These are phyloP conservation scores for Aphelocoma californica DNA, from an alignment of 2,797 vertebrate genomes.

Conservation along the genomic window DNA sequence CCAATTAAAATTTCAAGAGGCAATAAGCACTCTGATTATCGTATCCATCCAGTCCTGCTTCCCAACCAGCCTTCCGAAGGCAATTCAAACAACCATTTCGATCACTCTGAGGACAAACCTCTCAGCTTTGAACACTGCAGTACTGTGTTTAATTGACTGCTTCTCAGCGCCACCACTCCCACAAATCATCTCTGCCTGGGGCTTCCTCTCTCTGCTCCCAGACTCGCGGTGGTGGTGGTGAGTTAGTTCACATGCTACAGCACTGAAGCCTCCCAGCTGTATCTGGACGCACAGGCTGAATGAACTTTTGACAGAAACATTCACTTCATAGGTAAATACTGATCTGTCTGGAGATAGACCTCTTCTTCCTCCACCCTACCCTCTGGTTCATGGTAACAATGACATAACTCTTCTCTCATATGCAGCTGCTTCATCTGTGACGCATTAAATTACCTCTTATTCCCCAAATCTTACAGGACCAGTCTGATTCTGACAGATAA, in stretches of 20 bases:
- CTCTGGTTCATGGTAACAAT: neutral
- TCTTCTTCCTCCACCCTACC: neutral
- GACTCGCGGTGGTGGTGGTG: neutral
- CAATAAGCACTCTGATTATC: neutral
- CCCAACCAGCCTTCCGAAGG: neutral
- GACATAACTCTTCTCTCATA: neutral
- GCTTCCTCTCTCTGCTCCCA: neutral
- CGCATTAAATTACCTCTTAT: neutral
- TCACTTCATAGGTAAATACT: neutral
- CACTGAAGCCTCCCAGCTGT: neutral
- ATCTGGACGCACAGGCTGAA: neutral
- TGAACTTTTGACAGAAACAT: neutral
- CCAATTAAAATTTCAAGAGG: neutral
- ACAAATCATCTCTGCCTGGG: neutral
- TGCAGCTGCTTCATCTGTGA: slow-evolving; percentile 12
- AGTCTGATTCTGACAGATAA: slow-evolving; percentile 3
- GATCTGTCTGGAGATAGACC: neutral
- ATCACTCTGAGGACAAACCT: neutral
- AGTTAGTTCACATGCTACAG: neutral
- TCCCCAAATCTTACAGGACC: neutral
- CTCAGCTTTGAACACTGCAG: neutral
- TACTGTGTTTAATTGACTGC: neutral
- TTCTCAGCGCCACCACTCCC: neutral
- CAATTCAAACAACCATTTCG: neutral
- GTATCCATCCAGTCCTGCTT: neutral